These are phyloP conservation scores for Invenusta paracnida DNA, from an alignment of 2,888 invertebrate species.

Conservation along the genomic window DNA sequence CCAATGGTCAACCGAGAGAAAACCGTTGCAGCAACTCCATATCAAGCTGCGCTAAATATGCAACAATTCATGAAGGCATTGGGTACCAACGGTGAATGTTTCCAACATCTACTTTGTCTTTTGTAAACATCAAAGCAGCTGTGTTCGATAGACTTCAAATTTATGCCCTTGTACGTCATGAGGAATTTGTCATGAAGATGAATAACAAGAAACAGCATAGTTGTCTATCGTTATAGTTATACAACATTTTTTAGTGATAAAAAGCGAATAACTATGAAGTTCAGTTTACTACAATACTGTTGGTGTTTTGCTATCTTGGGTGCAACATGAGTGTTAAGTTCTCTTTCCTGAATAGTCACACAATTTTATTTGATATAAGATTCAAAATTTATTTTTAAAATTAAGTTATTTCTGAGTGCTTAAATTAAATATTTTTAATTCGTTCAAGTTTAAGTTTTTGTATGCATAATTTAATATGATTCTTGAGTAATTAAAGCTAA, in stretches of 20 bases:
- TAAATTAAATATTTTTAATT: too few relatives aligned
- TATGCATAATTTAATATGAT: too few relatives aligned
- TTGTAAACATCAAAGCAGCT: not conserved
- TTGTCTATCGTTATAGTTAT: not conserved
- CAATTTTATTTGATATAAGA: too few relatives aligned
- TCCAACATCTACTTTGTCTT: not conserved
- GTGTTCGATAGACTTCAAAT: not conserved
- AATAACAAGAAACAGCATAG: not conserved
- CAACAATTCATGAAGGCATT: not conserved
- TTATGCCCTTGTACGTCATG: not conserved
- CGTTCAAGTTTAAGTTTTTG: too few relatives aligned
- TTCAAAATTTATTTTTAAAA: too few relatives aligned
- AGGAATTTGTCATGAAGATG: not conserved
- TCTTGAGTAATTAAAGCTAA: too few relatives aligned
- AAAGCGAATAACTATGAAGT: not conserved
- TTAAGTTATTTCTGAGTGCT: too few relatives aligned
- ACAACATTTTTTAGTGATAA: not conserved
- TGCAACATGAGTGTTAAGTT: not conserved
- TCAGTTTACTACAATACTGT: not conserved
- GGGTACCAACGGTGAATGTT: not conserved
- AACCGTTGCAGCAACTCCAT: not conserved
- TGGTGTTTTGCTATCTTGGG: not conserved
- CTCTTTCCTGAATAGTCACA: not conserved
- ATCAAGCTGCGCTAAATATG: not conserved
- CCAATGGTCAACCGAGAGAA: not conserved